These are phyloP conservation scores for Cherax destructor DNA, from an alignment of 1,140 invertebrate genomes.

Conservation along the genomic window DNA sequence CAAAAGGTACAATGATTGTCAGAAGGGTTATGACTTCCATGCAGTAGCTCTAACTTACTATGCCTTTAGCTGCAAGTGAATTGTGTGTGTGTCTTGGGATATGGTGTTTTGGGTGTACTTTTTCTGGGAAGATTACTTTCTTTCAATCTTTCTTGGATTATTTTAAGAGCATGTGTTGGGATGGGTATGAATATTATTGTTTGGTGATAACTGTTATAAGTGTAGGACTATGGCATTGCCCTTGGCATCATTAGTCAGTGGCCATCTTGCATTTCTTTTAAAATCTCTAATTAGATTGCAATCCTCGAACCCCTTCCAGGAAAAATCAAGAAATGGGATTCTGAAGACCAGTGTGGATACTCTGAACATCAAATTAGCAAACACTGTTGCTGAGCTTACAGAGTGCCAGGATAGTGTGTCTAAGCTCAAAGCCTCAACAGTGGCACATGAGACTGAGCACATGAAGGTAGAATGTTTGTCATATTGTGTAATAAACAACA, in stretches of 20 bases:
- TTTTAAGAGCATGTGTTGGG: background rate
- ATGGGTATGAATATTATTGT: background rate
- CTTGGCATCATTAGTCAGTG: background rate
- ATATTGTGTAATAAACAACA: background rate
- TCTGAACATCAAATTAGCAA: slow-evolving; percentile 19
- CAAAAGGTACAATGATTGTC: slow-evolving; percentile 7
- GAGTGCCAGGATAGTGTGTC: slow-evolving; percentile 12
- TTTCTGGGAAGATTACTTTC: background rate
- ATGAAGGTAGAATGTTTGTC: background rate
- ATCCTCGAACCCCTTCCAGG: slow-evolving; percentile 16
- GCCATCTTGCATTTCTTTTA: background rate
- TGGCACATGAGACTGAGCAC: background rate
- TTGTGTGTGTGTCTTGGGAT: background rate
- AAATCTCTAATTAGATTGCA: slow-evolving; percentile 13
- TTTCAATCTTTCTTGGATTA: background rate
- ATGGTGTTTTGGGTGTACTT: background rate
- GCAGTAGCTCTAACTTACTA: background rate
- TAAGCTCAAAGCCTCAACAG: slow-evolving; percentile 3
- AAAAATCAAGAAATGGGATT: slow-evolving; percentile 16
- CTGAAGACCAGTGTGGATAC: slow-evolving; percentile 8
- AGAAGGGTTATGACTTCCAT: background rate
- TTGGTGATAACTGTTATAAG: background rate
- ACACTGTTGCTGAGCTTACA: background rate
- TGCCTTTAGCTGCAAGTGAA: background rate
- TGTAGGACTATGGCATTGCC: background rate